These are phyloP conservation scores for Entomobrya proxima DNA, from an alignment of 2,888 invertebrate species.

Conservation along the genomic window DNA sequence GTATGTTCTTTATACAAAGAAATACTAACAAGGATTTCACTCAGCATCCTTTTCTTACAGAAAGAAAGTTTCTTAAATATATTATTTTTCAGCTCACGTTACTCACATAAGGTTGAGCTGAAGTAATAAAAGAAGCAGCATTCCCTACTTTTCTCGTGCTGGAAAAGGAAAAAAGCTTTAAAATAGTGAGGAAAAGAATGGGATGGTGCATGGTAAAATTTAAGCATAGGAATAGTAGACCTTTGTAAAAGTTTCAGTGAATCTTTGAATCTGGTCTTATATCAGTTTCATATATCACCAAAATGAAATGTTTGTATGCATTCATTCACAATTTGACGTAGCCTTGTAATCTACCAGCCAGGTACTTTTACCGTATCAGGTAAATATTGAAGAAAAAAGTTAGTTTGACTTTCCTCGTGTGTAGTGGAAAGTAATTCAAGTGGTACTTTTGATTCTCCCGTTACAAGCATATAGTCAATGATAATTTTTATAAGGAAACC, in stretches of 20 bases:
- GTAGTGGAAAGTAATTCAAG: conserved; percentile 8
- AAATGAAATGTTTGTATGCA: background rate
- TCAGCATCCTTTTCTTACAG: background rate
- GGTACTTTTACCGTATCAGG: background rate
- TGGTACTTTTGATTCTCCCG: background rate
- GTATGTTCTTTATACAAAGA: no score
- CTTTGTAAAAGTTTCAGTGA: conserved; percentile 12
- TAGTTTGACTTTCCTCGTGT: background rate
- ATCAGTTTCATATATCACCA: background rate
- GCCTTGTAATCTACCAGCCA: background rate
- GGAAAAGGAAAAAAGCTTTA: background rate
- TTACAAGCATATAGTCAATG: no score
- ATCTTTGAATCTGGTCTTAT: background rate
- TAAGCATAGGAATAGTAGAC: conserved; percentile 1
- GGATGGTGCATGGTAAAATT: conserved; percentile 4
- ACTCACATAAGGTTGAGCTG: conserved; percentile 5
- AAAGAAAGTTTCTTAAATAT: background rate
- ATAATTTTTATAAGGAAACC: no score
- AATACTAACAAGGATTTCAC: no score
- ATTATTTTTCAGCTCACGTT: conserved; percentile 29
- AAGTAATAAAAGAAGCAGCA: conserved; percentile 18
- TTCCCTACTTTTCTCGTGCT: background rate
- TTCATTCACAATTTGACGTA: background rate
- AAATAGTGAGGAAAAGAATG: background rate
- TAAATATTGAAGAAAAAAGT: conserved; percentile 16